Conservation (phyloP, 2,888 invertebrate species). For the Nephrotoma guestfalica region DNA sequence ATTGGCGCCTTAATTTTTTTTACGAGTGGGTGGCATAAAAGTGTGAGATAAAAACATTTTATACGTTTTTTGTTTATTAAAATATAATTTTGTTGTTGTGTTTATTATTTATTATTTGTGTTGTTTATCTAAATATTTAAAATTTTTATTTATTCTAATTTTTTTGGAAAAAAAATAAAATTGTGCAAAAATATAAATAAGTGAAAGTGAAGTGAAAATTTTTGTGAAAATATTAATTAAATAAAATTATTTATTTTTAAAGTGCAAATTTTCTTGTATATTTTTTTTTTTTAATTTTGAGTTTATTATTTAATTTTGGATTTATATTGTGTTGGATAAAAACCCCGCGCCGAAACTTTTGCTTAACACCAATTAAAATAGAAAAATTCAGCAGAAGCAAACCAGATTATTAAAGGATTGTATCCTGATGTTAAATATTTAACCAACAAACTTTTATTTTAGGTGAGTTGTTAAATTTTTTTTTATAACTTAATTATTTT, state of each 20-base stretch:
- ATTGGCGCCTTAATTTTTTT: not conserved
- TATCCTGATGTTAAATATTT: not conserved
- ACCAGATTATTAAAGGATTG: not conserved
- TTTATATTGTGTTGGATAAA: not conserved
- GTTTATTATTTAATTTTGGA: not conserved
- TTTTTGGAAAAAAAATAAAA: not conserved
- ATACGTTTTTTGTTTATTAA: not conserved
- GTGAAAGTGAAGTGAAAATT: not conserved
- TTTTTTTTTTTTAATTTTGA: not conserved
- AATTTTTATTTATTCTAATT: not conserved
- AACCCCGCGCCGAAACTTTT: not conserved
- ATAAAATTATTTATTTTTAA: not conserved
- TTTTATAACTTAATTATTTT: not conserved
- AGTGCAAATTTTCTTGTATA: not conserved
- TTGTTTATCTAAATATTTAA: not conserved
- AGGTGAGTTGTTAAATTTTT: not conserved
- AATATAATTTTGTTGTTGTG: not conserved
- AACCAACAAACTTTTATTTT: not conserved
- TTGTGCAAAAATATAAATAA: not conserved
- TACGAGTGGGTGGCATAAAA: not conserved
- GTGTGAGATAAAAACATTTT: not conserved
- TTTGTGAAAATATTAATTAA: not conserved
- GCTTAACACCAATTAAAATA: not conserved
- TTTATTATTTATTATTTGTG: not conserved
- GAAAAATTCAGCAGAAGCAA: not conserved